Evolutionary conservation across 1,140 invertebrate species (phyloP).

Genomic region (Battus philenor): DNA sequence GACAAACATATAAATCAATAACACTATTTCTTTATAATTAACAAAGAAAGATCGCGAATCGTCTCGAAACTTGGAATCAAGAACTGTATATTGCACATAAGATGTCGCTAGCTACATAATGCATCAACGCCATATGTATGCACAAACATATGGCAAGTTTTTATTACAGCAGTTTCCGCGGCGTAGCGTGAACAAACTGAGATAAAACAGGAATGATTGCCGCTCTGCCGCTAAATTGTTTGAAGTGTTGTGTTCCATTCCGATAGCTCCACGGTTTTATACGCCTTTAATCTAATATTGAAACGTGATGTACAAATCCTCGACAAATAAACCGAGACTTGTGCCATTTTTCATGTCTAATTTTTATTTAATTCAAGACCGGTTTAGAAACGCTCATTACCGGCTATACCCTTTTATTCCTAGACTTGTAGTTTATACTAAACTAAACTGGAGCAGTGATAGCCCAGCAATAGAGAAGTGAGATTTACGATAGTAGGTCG

Average conservation of each 20-base stretch:
- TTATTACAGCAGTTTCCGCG: conserved; percentile 66
- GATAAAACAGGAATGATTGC: conserved; percentile 73
- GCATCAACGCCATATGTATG: conserved; percentile 22
- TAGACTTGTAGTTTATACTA: too few relatives aligned
- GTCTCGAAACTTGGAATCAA: too few relatives aligned
- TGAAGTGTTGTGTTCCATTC: conserved; percentile 64
- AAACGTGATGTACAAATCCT: conserved; percentile 31
- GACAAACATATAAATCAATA: too few relatives aligned
- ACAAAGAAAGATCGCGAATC: too few relatives aligned
- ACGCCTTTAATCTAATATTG: conserved; percentile 42
- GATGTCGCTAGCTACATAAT: conserved; percentile 19
- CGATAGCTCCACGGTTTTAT: conserved; percentile 41
- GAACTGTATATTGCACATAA: conserved; percentile 11
- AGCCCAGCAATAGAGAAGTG: too few relatives aligned
- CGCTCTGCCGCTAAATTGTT: conserved; percentile 65
- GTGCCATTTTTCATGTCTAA: too few relatives aligned
- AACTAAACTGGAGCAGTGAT: too few relatives aligned
- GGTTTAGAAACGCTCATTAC: too few relatives aligned
- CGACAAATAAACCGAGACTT: conserved; percentile 15
- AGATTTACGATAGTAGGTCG: too few relatives aligned
- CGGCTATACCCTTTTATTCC: too few relatives aligned
- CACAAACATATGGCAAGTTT: conserved; percentile 52
- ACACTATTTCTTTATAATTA: too few relatives aligned
- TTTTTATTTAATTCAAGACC: too few relatives aligned
- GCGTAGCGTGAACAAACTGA: conserved; percentile 62